Percentiles rank a stretch among this genome's conserved stretches.
Conservation (phyloP, 2,797 vertebrate species). For the Petrocephalus schoutedeni region DNA sequence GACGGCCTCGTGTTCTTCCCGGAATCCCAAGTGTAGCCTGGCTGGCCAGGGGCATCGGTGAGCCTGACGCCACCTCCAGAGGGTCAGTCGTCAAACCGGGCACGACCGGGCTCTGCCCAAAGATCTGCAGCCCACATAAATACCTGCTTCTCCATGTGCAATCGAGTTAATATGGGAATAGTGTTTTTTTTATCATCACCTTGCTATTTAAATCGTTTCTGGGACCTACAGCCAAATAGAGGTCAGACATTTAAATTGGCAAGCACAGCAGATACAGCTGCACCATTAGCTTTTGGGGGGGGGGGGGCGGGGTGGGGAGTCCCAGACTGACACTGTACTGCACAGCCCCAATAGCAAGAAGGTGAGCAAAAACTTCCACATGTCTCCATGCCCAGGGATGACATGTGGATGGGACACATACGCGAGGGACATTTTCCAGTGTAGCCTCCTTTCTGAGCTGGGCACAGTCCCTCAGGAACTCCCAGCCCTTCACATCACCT, state of each 20-base stretch:
- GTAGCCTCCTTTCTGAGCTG: not conserved
- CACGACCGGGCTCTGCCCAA: no score
- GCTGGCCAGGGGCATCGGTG: slow-evolving; percentile 14
- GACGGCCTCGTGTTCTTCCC: slow-evolving; percentile 30
- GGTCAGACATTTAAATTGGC: no score
- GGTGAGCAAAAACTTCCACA: not conserved
- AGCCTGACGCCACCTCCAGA: no score
- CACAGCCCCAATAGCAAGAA: not conserved
- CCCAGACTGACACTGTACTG: not conserved
- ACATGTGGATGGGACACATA: not conserved
- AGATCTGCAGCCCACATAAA: no score
- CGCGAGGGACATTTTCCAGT: not conserved
- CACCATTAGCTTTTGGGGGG: no score
- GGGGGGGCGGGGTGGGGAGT: not conserved
- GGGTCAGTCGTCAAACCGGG: no score
- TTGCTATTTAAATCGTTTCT: no score
- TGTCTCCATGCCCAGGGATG: not conserved
- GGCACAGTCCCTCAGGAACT: not conserved
- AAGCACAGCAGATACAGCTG: no score
- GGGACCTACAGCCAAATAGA: no score
- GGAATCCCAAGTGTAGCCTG: slow-evolving; percentile 51
- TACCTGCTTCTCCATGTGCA: no score
- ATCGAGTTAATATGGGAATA: no score
- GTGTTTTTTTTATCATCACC: no score
- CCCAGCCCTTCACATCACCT: not conserved